phyloP scores from a whole-genome alignment of 2,113 vertebrate genomes.

The Tachysurus vachellii region DNA sequence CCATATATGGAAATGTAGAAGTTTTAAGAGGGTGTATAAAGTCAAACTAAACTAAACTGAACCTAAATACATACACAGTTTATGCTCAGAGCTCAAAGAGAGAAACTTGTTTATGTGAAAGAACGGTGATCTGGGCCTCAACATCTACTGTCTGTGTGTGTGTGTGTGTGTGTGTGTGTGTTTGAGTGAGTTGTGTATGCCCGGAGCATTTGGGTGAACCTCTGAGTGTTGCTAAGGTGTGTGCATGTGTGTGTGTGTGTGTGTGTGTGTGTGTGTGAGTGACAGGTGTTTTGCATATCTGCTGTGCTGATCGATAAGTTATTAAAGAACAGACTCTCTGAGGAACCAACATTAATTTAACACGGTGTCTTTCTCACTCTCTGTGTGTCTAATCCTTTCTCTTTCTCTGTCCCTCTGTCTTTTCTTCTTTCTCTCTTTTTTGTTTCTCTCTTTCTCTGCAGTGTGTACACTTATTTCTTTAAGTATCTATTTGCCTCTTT shows the following conservation, averaged over 20 bases:
- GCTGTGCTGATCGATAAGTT: conserved; percentile 86
- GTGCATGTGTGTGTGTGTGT: conserved; percentile 6
- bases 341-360: conserved; percentile 86
- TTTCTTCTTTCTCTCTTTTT: neutral
- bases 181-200: neutral
- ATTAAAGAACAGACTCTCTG: conserved; percentile 89
- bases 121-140: neutral
- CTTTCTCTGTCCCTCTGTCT: neutral
- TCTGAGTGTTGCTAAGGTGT: neutral
- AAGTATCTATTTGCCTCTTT: neutral
- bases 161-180: neutral
- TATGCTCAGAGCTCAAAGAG: neutral
- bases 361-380: conserved; percentile 45
- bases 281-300: conserved; percentile 86
- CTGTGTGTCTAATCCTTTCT: neutral
- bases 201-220: neutral
- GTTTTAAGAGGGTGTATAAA: neutral
- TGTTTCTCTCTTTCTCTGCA: neutral
- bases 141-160: neutral
- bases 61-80: neutral
- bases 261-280: conserved; percentile 68
- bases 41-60: neutral
- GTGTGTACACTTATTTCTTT: neutral
- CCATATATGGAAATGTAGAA: neutral
- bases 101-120: neutral